Percentiles rank a stretch among this genome's conserved stretches.
Evolutionary conservation across 2,113 vertebrate species (phyloP).

Genomic region (Arizona elegans): DNA sequence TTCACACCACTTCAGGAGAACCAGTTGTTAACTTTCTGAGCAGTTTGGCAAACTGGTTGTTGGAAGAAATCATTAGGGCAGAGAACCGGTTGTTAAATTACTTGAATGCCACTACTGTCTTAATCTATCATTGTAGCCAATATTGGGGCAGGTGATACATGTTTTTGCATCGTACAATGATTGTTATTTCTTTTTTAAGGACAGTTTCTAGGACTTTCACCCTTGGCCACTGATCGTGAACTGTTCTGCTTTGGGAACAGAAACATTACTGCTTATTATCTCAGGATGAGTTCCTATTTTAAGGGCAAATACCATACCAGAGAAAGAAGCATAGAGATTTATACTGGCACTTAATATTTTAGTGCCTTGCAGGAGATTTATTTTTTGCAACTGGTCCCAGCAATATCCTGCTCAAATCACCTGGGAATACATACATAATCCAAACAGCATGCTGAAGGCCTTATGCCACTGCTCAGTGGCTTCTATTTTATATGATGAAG

Average conservation of each 20-base stretch:
- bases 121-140: neutral
- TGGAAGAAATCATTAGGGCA: no score
- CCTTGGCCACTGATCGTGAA: neutral
- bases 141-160: neutral
- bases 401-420: constrained; percentile 4
- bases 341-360: neutral
- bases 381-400: constrained; percentile 29
- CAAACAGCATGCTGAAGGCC: neutral
- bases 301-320: neutral
- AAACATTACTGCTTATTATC: constrained; percentile 14
- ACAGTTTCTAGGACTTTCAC: neutral
- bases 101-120: neutral
- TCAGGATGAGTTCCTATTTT: neutral
- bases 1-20: no score
- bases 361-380: neutral
- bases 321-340: neutral
- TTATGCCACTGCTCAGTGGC: constrained; percentile 1
- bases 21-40: no score
- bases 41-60: no score
- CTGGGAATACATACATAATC: constrained; percentile 14
- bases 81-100: no score
- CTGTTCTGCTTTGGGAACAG: constrained; percentile 1
- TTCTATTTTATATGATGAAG: neutral
- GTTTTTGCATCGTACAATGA: neutral
- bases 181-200: constrained; percentile 15